A percentile compares a stretch with the other conserved stretches of the same genome.
Evolutionary conservation across 2,888 invertebrate genomes (phyloP).

Genomic region (Callimorpha dominula): DNA sequence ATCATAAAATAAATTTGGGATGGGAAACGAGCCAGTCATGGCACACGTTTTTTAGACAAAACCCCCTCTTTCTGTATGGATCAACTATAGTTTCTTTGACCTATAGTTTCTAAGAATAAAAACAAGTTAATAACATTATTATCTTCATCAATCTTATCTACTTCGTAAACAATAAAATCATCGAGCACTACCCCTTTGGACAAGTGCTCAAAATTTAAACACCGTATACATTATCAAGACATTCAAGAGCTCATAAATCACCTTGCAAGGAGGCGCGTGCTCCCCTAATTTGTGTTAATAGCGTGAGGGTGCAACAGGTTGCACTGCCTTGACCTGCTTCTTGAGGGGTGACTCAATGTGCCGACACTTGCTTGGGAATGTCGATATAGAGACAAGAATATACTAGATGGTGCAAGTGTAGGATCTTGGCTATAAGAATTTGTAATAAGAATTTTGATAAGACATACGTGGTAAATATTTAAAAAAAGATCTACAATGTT

Average conservation of each 20-base stretch:
- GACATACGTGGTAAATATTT: no score
- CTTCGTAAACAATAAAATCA: neutral
- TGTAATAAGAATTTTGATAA: neutral
- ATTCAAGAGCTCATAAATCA: conserved; percentile 50
- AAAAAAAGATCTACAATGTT: no score
- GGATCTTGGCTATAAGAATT: neutral
- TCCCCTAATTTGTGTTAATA: conserved; percentile 70
- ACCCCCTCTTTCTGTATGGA: no score
- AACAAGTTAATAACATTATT: neutral
- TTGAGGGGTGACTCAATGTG: conserved; percentile 70
- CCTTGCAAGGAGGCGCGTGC: conserved; percentile 50
- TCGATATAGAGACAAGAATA: neutral
- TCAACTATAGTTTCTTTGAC: neutral
- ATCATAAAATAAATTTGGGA: no score
- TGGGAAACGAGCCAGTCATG: no score
- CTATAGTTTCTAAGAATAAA: neutral
- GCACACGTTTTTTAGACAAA: no score
- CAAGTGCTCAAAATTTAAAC: conserved; percentile 20
- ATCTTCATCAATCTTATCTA: neutral
- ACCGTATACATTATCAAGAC: conserved; percentile 38
- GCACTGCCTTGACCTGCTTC: conserved; percentile 79
- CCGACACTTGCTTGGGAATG: conserved; percentile 51
- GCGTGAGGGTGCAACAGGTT: conserved; percentile 76
- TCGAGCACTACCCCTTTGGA: neutral
- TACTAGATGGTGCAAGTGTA: conserved; percentile 26